Base-by-base conservation (phyloP, 2,113 vertebrate genomes). In the Callospermophilus lateralis region DNA sequence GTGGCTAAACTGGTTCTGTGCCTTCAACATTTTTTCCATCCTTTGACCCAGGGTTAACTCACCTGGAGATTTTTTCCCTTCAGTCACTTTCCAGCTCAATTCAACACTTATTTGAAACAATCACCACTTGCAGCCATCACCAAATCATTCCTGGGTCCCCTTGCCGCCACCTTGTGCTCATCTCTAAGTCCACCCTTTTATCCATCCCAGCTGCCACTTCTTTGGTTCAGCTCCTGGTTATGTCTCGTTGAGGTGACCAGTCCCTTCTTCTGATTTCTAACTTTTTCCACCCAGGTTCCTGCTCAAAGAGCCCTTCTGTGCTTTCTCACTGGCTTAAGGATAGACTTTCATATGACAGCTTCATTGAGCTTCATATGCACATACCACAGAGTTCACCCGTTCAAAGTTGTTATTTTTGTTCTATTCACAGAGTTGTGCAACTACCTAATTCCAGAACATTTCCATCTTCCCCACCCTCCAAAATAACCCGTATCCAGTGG, bases 391-490 rank as follows among this genome's bases (percentile, higher is more conserved):
- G 24, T 30, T 86, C 30, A 22, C 17, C 53, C 37, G 7, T 39
- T 88, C 20, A 73, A 67, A 55, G 34, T 24, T 79, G 63, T 83
- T 42, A 30, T 79, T 65, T 79, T 53, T 37, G 55, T 20, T 58
- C 20, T 8, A 30, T 15, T 63, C 24, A 65, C 65, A 76, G 39
- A 5, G 65, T 19, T 86, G 32, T n/a, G 19, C 68, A 48, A 76
- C 34, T 61, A 24, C 28, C 58, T 80, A 68, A 68, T 68, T 76
- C 67, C 51, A 94, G 88, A 73, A 70, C 19, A 48, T 48, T 77
- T 67, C 15, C 4, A 22, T 58, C 68, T 32, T 67, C 12, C n/a
- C 37, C 45, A 45, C 51, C 48, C 26, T 0, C 0, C 6, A 61
- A 92, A 94, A 30, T 19, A 67, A 22, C 30, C 45, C 13, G 4